A percentile compares a stretch with the other conserved stretches of the same genome.
These are phyloP conservation scores for Synanthedon formicaeformis DNA, from an alignment of 2,888 invertebrate species.

Conservation along the genomic window DNA sequence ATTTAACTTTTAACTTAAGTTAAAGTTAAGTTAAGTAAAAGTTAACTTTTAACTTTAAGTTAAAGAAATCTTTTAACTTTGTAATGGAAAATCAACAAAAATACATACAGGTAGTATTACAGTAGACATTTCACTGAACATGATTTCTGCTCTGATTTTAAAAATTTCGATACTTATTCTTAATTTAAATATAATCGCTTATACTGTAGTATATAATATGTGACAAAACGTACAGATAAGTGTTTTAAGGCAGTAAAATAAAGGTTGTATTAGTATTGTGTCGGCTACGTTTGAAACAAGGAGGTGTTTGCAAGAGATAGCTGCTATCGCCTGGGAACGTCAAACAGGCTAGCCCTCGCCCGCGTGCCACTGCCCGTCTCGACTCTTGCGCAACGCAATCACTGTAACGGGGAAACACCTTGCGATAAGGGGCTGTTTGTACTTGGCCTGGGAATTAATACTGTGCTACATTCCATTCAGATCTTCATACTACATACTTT, in stretches of 20 bases:
- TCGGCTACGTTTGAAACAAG: conserved; percentile 60
- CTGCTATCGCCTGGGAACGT: conserved; percentile 65
- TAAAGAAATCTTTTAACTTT: no score
- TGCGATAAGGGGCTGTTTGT: not conserved
- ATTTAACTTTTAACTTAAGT: no score
- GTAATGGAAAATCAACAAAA: no score
- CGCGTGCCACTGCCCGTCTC: conserved; percentile 48
- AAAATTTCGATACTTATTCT: no score
- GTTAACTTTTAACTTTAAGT: no score
- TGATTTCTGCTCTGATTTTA: no score
- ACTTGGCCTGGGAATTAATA: not conserved
- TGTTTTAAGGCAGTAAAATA: conserved; percentile 6
- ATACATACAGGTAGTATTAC: no score
- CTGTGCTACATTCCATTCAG: conserved; percentile 18
- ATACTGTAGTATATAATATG: no score
- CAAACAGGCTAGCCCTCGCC: conserved; percentile 55
- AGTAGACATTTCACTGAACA: no score
- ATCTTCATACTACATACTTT: conserved; percentile 6
- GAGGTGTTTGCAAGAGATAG: conserved; percentile 66
- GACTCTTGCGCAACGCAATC: conserved; percentile 38
- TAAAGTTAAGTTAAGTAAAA: no score
- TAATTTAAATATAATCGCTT: no score
- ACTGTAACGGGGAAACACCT: conserved; percentile 25
- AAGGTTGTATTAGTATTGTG: conserved; percentile 16
- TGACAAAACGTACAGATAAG: not conserved